phyloP scores from a whole-genome alignment of 2,797 vertebrate genomes.

The Halcyon badia region DNA sequence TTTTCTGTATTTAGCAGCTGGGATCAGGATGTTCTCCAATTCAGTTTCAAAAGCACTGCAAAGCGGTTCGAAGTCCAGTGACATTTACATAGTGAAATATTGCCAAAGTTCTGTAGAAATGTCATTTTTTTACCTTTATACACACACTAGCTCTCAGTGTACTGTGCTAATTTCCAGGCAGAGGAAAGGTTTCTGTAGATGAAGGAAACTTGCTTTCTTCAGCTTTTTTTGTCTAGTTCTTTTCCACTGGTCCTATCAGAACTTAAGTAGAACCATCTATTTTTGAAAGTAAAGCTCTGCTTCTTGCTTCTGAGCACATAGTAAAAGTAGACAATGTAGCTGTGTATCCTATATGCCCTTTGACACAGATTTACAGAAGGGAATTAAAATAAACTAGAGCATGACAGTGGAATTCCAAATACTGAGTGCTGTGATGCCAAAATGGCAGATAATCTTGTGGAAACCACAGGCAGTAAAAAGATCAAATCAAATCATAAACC shows the following conservation, averaged over 20 bases:
- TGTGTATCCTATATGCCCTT: neutral
- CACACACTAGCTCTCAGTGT: neutral
- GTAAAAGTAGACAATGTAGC: neutral
- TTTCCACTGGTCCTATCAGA: neutral
- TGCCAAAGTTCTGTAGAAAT: neutral
- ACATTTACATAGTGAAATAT: neutral
- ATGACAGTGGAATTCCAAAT: neutral
- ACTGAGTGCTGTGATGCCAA: neutral
- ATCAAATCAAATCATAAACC: neutral
- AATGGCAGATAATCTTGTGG: neutral
- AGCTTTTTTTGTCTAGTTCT: neutral
- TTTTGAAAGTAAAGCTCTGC: neutral
- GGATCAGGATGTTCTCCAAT: neutral
- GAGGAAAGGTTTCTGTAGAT: neutral
- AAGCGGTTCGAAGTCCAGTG: neutral
- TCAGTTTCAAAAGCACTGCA: neutral
- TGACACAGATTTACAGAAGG: neutral
- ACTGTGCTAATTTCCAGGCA: neutral
- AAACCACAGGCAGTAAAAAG: neutral
- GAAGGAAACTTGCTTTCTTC: neutral
- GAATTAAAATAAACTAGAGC: neutral
- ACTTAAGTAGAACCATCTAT: neutral
- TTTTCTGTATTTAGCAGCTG: constrained; percentile 8
- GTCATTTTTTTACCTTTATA: neutral
- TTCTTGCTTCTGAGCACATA: neutral